Evolutionary conservation across 1,140 invertebrate genomes (phyloP).

Genomic region (Popillia japonica): DNA sequence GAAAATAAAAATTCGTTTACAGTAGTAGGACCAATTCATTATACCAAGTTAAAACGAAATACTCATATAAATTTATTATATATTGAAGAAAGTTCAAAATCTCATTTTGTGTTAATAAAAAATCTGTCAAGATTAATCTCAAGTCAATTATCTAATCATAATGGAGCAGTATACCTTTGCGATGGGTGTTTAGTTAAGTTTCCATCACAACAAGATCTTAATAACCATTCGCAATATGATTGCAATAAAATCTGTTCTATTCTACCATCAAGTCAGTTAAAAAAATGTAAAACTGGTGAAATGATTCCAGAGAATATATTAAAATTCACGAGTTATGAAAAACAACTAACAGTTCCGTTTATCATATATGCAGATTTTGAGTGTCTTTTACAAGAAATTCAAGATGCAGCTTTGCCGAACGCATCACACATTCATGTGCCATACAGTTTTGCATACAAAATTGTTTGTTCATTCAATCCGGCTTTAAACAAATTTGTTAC

Average conservation of each 20-base stretch:
- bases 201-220: constrained; percentile 44
- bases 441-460: background rate
- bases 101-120: background rate
- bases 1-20: background rate
- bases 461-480: background rate
- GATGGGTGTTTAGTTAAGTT: constrained; percentile 58
- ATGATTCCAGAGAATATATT: constrained; percentile 3
- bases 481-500: constrained; percentile 5
- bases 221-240: constrained; percentile 50
- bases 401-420: background rate
- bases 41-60: background rate
- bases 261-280: background rate
- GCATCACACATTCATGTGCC: background rate
- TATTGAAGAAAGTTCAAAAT: background rate
- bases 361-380: constrained; percentile 44
- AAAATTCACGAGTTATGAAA: constrained; percentile 36
- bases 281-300: background rate
- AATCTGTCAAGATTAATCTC: background rate
- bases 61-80: constrained; percentile 26
- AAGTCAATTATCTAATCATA: background rate
- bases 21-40: background rate
- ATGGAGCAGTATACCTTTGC: constrained; percentile 42
- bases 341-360: constrained; percentile 37
- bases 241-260: constrained; percentile 36
- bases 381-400: background rate